phyloP scores from a whole-genome alignment of 2,113 vertebrate species.

The Procavia capensis region DNA sequence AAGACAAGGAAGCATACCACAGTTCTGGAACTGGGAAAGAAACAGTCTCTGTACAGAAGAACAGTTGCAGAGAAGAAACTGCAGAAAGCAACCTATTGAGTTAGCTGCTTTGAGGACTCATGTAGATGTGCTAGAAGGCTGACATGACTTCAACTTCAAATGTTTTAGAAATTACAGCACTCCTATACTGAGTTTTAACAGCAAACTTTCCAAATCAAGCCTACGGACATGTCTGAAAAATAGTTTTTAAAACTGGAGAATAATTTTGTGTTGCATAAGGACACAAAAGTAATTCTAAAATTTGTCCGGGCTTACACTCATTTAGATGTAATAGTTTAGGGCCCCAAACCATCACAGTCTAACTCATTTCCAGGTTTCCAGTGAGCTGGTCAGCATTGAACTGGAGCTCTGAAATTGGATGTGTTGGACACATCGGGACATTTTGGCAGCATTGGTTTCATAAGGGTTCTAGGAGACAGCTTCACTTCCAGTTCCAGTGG shows the following conservation, averaged over 20 bases:
- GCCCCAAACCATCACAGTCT: neutral
- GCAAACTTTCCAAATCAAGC: neutral
- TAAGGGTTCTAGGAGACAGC: constrained; percentile 69
- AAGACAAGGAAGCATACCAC: constrained; percentile 48
- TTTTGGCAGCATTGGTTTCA: constrained; percentile 67
- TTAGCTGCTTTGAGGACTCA: neutral
- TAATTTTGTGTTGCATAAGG: neutral
- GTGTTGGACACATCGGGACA: neutral
- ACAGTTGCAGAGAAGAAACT: constrained; percentile 4
- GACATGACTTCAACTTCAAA: constrained; percentile 10
- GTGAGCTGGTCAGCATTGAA: constrained; percentile 29
- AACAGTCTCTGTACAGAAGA: constrained; percentile 14
- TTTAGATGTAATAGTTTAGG: constrained; percentile 24
- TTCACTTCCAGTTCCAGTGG: constrained; percentile 74
- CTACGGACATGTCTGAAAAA: constrained; percentile 7
- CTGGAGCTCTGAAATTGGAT: neutral
- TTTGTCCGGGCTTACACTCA: neutral
- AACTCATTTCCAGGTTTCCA: neutral
- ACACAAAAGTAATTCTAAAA: constrained; percentile 44
- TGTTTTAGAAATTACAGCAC: constrained; percentile 43
- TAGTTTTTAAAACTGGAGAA: neutral
- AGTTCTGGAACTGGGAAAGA: constrained; percentile 32
- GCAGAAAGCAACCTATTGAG: neutral
- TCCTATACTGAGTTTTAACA: constrained; percentile 17
- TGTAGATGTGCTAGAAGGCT: neutral